Base-by-base conservation (phyloP, 2,888 invertebrate species). In the Drosophila nr. medialis region DNA sequence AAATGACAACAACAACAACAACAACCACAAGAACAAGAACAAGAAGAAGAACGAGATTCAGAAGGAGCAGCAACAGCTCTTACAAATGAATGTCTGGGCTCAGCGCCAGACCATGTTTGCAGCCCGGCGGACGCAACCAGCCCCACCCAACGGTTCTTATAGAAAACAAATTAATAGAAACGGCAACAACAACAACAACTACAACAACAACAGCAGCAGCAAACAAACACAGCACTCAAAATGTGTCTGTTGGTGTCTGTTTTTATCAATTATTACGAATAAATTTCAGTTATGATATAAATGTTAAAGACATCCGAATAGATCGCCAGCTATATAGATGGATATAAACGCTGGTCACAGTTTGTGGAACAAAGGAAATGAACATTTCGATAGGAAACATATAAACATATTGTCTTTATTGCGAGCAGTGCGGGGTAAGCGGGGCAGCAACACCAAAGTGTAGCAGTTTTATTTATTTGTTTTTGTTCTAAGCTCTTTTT, bases 51-150 rank as follows among this genome's bases (percentile, higher is more conserved):
- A 18, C 11, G 7, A 27, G 34, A 48, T 50, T 29, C 24, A 49
- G 56, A n/a, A 54, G 42, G 30, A 38, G 64, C 29, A 36, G 59
- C 27, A 36, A 30, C 40, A 55, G 53, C 55, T 38, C 38, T 51
- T 67, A 76, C 71, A 80, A 69, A 77, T 72, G 68, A 80, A 72
- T 68, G 89, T 86, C 91, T 91, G 92, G 91, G 91, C 90, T 89
- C 78, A 63, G 77, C 80, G 91, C 92, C 91, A 91, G 89, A 75
- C 76, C 81, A 77, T 80, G 79, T 80, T 72, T 77, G 70, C 67
- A 65, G 50, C 74, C 78, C 77, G 74, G 70, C 62, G 62, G 54
- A 42, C 54, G 62, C 66, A 71, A 71, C 48, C 50, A 64, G 54
- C 54, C 81, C 21, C 49, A 69, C 4, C 54, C 11, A 70, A 49